A percentile compares a stretch with the other conserved stretches of the same genome.
These are phyloP conservation scores for Drosophila insularis DNA, from an alignment of 1,140 invertebrate species.

Conservation along the genomic window DNA sequence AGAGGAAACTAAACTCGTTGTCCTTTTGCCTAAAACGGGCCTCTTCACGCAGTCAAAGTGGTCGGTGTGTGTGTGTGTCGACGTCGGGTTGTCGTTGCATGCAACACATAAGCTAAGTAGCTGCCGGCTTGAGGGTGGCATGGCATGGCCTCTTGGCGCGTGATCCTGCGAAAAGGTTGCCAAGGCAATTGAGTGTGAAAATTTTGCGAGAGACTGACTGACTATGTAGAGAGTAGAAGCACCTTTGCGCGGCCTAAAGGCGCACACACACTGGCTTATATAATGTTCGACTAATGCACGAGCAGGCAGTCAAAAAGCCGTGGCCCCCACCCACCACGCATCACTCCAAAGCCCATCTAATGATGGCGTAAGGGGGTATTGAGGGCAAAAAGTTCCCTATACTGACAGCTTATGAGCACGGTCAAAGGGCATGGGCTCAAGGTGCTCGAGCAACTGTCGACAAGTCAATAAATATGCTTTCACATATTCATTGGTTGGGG, in stretches of 20 bases:
- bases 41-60: not conserved
- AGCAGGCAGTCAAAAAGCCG: conserved; percentile 74
- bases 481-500: conserved; percentile 60
- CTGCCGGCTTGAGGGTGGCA: conserved; percentile 40
- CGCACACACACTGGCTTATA: conserved; percentile 29
- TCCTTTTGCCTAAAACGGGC: conserved; percentile 36
- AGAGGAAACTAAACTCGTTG: conserved; percentile 55
- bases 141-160: conserved; percentile 43
- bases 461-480: conserved; percentile 76
- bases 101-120: conserved; percentile 76
- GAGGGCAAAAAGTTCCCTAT: conserved; percentile 36
- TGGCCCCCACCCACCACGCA: conserved; percentile 30
- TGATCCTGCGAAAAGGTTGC: conserved; percentile 78
- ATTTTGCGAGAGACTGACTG: conserved; percentile 47
- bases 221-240: not conserved
- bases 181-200: conserved; percentile 79
- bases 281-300: conserved; percentile 74
- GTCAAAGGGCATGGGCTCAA: conserved; percentile 48
- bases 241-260: conserved; percentile 6
- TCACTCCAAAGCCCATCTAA: not conserved
- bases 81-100: conserved; percentile 55
- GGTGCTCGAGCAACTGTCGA: conserved; percentile 52
- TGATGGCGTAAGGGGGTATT: not conserved
- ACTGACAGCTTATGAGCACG: conserved; percentile 66
- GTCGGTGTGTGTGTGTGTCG: conserved; percentile 9